These are phyloP conservation scores for Cyphomyrus discorhynchus DNA, from an alignment of 2,113 vertebrate genomes.

Conservation along the genomic window DNA sequence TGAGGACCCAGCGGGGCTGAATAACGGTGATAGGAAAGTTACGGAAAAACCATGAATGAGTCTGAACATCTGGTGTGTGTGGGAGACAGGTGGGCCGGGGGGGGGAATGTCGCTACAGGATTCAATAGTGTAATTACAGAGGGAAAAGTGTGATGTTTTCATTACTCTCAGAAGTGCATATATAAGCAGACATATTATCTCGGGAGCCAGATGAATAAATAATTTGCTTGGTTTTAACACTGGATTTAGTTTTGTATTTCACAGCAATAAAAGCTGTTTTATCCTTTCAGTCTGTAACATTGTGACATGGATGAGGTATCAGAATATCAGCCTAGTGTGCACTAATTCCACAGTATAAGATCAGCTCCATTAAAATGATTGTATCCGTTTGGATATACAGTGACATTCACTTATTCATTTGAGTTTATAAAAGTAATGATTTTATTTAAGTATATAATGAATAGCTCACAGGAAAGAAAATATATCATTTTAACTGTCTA, in stretches of 20 bases:
- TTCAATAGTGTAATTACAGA: not conserved
- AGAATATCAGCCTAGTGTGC: not conserved
- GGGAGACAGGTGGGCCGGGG: not conserved
- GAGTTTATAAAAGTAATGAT: not conserved
- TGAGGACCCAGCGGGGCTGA: not conserved
- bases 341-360: not conserved
- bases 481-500: not conserved
- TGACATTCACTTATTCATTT: not conserved
- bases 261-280: not conserved
- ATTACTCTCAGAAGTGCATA: not conserved
- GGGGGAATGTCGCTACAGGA: not conserved
- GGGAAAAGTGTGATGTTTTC: not conserved
- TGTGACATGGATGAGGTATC: not conserved
- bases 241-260: not conserved
- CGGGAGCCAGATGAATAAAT: not conserved
- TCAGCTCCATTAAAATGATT: not conserved
- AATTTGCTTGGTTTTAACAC: not conserved
- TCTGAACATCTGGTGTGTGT: conserved; percentile 1
- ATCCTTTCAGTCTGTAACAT: not conserved
- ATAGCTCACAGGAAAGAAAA: not conserved
- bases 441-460: not conserved
- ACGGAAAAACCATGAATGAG: not conserved
- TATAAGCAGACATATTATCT: not conserved
- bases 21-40: not conserved
- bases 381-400: not conserved